Base-by-base conservation (phyloP, 2,113 vertebrate species). In the Axis porcinus region DNA sequence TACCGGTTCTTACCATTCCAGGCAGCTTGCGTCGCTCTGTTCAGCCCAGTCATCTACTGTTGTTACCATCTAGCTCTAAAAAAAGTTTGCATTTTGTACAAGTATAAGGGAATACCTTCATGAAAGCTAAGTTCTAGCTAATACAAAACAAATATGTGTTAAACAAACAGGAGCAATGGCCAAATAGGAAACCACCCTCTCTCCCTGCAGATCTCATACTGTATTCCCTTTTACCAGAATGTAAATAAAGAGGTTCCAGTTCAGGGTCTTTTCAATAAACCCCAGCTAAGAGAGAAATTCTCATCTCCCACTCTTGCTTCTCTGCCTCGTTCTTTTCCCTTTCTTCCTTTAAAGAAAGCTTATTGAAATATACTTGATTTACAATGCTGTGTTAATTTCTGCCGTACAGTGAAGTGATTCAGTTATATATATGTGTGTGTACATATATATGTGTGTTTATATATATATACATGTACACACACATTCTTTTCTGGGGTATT, bases 1-100 rank as follows among this genome's bases (percentile, higher is more conserved):
- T 84, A 97, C 91, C 97, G 95, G 79, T 97, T 97, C 97, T 97
- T 97, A 93, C 97, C 89, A 88, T 96, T 97, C 81, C 55, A 97
- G 28, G 95, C 96, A 6, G 90, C 92, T 54, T 83, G 97, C 91
- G 45, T 84, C 96, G 96, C 40, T 97, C 95, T 85, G 96, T 97
- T 97, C 92, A 98, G 93, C 97, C 96, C 81, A 84, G 94, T 86
- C 89, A 15, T 96, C 93, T 95, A 96, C 94, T 91, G 91, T 50
- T 93, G 96, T n/a, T 84, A 97, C 97, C 88, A 89, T 70, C 93
- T 89, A 4, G 45, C 86, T 94, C 91, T 89, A 28, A 94, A 94
- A 93, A 82, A 89, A 92, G 91, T 50, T 92, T 94, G 86, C 91
- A 21, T 97, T 96, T 97, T 97, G 97, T 96, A 67, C 81, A 57